Conservation (phyloP, 2,797 vertebrate genomes). For the Sardinella longiceps region DNA sequence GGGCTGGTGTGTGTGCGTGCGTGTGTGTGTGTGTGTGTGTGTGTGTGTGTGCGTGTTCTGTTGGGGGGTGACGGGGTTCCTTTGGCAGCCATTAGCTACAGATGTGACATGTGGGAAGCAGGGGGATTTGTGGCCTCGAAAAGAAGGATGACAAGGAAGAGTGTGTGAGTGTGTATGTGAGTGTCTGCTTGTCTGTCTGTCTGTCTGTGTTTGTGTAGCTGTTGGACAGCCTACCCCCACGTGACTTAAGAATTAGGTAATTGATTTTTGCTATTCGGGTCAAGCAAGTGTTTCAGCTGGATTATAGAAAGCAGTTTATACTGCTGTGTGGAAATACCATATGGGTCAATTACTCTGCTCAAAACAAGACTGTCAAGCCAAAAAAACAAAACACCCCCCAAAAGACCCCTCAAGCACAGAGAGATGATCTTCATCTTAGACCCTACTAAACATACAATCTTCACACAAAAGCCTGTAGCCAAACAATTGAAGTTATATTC, state of each 20-base stretch:
- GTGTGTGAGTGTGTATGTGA: conserved; percentile 42
- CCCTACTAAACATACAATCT: background rate
- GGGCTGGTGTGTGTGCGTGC: conserved; percentile 27
- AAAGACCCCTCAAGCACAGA: background rate
- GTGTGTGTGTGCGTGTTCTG: conserved; percentile 32
- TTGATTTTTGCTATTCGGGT: conserved; percentile 31
- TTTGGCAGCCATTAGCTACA: conserved; percentile 48
- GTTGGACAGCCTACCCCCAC: background rate
- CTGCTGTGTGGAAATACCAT: conserved; percentile 21
- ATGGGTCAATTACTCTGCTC: conserved; percentile 17
- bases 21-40: background rate
- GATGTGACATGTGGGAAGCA: conserved; percentile 28
- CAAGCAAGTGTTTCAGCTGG: conserved; percentile 14
- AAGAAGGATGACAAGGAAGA: background rate
- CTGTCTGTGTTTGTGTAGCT: background rate
- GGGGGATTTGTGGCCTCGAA: background rate
- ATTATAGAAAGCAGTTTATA: conserved; percentile 13
- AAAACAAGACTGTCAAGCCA: background rate
- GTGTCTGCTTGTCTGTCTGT: conserved; percentile 15
- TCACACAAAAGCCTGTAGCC: background rate
- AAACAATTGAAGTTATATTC: background rate
- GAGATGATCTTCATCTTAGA: background rate
- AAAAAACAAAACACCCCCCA: background rate
- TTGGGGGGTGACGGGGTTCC: conserved; percentile 28
- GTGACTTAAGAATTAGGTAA: background rate